Base-by-base conservation (phyloP, 2,797 vertebrate species). In the Ceryle rudis region DNA sequence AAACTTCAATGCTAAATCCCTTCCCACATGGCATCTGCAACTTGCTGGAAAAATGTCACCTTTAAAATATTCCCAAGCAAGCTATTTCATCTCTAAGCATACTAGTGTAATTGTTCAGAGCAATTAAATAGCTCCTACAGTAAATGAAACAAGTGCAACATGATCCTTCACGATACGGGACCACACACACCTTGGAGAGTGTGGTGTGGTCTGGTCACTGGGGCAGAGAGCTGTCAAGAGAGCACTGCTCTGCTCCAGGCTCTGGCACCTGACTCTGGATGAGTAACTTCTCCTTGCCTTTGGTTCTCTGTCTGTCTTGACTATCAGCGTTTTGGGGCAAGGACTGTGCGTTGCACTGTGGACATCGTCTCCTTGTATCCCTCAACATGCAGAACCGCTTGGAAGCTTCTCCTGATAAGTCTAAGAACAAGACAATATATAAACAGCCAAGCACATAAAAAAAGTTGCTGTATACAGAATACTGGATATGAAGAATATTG, bases 101-200 rank as follows among this genome's bases (percentile, higher is more conserved):
- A 73, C 60, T 78, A 28, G 71, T 82, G 81, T 73, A 74, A 94
- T 89, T 92, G 91, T 94, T 87, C 81, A 65, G 81, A 93, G 94
- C 88, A 95, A 95, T 95, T 87, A 93, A 93, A 90, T n/a, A 73
- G 67, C 91, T 91, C 93, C 90, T 93, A 93, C 90, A 89, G 93
- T 78, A 94, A 95, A 81, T 78, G 81, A 95, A 96, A 93, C 28
- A 64, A 91, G 65, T 55, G 91, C 81, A 96, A 95, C 62, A 31
- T 16, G 89, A 96, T 87, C 92, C 89, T 83, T 37, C 41, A 2
- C 5, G 0, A 83, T 88, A 42, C 65, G 1, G 0, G 96, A 94
- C 95, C 96, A 95, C 95, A 96, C 89, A 96, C 87, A 88, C 85
- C 91, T 93, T 61, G 91, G 72, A 1, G 61, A 87, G 49, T 41